These are phyloP conservation scores for Strix uralensis DNA, from an alignment of 2,113 vertebrate species.

Conservation along the genomic window DNA sequence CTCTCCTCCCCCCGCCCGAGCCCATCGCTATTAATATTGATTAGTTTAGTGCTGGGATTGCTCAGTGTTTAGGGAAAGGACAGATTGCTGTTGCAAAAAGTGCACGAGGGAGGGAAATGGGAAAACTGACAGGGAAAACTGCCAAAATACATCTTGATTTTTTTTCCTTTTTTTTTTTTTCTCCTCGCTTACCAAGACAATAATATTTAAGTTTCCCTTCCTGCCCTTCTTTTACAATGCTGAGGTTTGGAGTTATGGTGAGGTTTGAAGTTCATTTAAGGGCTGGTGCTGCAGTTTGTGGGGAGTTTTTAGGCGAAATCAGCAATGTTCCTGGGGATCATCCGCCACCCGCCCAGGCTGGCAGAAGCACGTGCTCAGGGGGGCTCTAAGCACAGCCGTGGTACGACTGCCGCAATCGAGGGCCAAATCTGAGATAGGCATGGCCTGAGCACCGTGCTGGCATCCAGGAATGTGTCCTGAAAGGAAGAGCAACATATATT, in stretches of 20 bases:
- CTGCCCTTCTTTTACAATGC: background rate
- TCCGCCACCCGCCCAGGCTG: background rate
- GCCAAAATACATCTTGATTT: background rate
- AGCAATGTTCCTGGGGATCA: background rate
- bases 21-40: slow-evolving; percentile 71
- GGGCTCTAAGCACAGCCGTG: background rate
- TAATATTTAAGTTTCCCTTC: background rate
- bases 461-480: background rate
- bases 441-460: background rate
- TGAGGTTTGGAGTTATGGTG: background rate
- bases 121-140: background rate
- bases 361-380: background rate
- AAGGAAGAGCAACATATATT: background rate
- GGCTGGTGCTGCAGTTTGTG: background rate
- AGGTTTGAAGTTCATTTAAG: background rate
- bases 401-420: fast-evolving
- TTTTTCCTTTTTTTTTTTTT: background rate
- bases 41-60: slow-evolving; percentile 52
- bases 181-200: background rate
- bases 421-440: background rate
- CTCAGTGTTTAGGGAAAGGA: slow-evolving; percentile 36
- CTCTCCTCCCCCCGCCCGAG: slow-evolving; percentile 2
- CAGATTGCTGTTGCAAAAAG: slow-evolving; percentile 34
- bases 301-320: background rate
- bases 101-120: background rate